phyloP scores from a whole-genome alignment of 2,888 invertebrate species.

The Hirtodrosophila trivittata region DNA sequence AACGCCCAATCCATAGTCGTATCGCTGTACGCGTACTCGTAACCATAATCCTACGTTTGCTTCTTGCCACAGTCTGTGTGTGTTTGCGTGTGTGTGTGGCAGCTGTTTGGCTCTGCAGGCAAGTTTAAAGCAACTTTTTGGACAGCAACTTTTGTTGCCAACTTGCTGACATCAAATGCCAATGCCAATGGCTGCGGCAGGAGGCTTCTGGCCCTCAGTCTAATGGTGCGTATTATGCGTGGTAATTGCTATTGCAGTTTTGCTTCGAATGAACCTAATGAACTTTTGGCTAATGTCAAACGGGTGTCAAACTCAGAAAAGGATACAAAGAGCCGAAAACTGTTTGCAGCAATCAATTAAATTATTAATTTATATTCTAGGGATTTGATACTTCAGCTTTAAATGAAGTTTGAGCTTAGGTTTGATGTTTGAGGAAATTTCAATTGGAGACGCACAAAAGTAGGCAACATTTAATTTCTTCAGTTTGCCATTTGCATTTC shows the following conservation, averaged over 20 bases:
- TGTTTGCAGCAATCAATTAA: too few relatives aligned
- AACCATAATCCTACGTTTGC: slow-evolving; percentile 35
- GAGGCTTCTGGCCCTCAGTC: slow-evolving; percentile 32
- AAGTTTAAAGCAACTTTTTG: slow-evolving; percentile 48
- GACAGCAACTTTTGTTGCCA: slow-evolving; percentile 50
- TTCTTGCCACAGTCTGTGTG: slow-evolving; percentile 41
- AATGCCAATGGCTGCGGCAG: slow-evolving; percentile 8
- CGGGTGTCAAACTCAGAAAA: slow-evolving; percentile 10
- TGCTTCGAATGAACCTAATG: slow-evolving; percentile 44
- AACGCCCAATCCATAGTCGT: slow-evolving; percentile 47
- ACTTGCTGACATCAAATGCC: slow-evolving; percentile 57
- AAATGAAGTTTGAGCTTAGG: too few relatives aligned
- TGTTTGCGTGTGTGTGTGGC: slow-evolving; percentile 28
- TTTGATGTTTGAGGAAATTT: neutral
- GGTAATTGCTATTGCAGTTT: slow-evolving; percentile 69
- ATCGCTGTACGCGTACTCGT: slow-evolving; percentile 1
- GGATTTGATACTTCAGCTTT: too few relatives aligned
- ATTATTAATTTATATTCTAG: too few relatives aligned
- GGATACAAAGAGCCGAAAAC: neutral
- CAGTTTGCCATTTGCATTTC: slow-evolving; percentile 27
- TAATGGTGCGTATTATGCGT: slow-evolving; percentile 74
- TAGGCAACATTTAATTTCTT: slow-evolving; percentile 19
- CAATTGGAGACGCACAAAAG: slow-evolving; percentile 1
- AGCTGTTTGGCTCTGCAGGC: slow-evolving; percentile 58
- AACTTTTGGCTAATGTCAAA: slow-evolving; percentile 52